Base-by-base conservation (phyloP, 1,140 invertebrate genomes). In the Diabrotica undecimpunctata region DNA sequence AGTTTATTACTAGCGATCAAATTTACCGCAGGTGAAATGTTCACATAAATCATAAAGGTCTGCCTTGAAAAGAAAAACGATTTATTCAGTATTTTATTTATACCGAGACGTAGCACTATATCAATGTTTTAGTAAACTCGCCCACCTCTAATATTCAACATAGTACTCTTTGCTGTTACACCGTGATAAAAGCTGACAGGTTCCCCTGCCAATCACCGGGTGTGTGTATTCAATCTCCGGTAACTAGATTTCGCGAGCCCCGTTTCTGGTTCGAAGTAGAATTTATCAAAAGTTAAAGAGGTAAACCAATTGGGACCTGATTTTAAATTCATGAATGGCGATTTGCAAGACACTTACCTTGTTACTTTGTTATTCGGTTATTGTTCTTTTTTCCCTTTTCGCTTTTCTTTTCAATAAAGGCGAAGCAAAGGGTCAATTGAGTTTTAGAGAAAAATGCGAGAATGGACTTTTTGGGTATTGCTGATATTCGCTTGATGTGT, bases 101-200 rank as follows among this genome's bases (percentile, higher is more conserved):
- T 25, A 25, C 25, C 25, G 25, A 25, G 1, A 25, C 25, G 25
- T 25, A 4, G 4, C n/a, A n/a, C n/a, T 25, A 25, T 25, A 25
- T 25, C 25, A 25, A 25, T 25, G 25, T 25, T 25, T 25, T 25
- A 25, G 25, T 25, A 25, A 25, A 25, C 25, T 1, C 25, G 25
- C 25, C 41, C 41, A 46, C n/a, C 41, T 46, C 41, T 46, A 46
- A 10, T 10, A 46, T 46, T n/a, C n/a, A 46, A 46, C 25, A 25
- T 25, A 10, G 56, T n/a, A 60, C n/a, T 46, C 38, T 60, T 39
- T 41, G 36, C 71, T 67, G 66, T 61, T 62, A 61, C 54, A 65
- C 50, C 57, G 65, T 69, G 71, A 73, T 73, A 73, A 73, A 73
- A 69, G 59, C 66, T 71, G 71, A 71, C 71, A 67, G 69, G 66